Evolutionary conservation across 2,113 vertebrate species (phyloP), one percentile per base, ranked within the genome.

Genomic region (Aphelocoma coerulescens): DNA sequence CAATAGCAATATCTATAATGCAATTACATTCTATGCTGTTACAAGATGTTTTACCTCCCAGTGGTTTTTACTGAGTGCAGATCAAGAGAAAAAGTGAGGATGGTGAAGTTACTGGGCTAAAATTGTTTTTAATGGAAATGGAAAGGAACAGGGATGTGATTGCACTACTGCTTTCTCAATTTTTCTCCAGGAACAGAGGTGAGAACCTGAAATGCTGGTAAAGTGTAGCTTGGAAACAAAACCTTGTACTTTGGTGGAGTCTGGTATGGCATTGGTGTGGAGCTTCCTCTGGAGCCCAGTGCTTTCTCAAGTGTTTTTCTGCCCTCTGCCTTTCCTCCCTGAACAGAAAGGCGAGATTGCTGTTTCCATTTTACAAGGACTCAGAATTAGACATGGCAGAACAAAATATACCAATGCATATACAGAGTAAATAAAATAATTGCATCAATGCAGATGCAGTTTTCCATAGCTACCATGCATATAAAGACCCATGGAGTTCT

Each of bases 261-360:
- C 26, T 55, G 65, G 16, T 68, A 12, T 27, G 21, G 16, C 0
- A 0, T 5, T 73, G 35, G 32, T 59, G 41, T 13, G 23, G 55
- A 66, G 15, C 33, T 85, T 55, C 39, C 52, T 63, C 17, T 3
- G 3, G 28, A 83, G n/a, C 37, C 9, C 27, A 54, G 9, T 6
- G 17, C 35, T 84, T 63, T 59, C 23, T 5, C 0, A 0, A 16
- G 6, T 49, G 15, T 41, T 11, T 19, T 86, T 79, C 52, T 49
- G 54, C 32, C 20, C 32, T 44, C 39, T 76, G 35, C 26, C 32
- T 57, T 3, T 0, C 27, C 21, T 66, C 13, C 5, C 41, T 37
- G 35, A 71, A 41, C n/a, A 71, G 46, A 74, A 78, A 51, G 30
- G 35, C 46, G 21, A 66, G 11, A 52, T 69, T 75, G 41, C 37